A percentile compares a stretch with the other conserved stretches of the same genome.
Evolutionary conservation across 23 tunicate species (phyloP).

Genomic region (Trididemnum nubilum): DNA sequence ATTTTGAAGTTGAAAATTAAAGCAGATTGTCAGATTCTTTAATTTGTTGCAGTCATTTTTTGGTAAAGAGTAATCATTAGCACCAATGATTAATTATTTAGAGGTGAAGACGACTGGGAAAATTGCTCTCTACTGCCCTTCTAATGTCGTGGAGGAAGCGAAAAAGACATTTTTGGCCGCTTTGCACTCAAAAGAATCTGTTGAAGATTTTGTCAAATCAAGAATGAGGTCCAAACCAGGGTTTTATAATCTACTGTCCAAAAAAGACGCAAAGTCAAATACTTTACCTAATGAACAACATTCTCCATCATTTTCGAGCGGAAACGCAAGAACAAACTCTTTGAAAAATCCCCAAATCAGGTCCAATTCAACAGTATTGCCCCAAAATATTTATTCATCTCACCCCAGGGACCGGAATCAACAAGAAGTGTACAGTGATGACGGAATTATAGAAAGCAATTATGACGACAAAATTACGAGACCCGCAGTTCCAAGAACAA

Average conservation of each 20-base stretch:
- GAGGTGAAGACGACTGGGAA: constrained; percentile 40
- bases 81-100: constrained; percentile 5
- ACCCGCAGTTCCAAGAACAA: background rate
- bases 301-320: constrained; percentile 4
- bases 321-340: background rate
- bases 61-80: no score
- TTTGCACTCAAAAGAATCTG: constrained; percentile 1
- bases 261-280: background rate
- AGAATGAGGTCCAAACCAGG: no score
- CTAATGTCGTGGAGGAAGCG: constrained; percentile 31
- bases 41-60: no score
- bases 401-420: background rate
- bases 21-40: no score
- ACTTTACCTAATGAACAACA: constrained; percentile 7
- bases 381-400: background rate
- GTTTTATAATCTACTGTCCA: no score
- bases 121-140: constrained; percentile 55
- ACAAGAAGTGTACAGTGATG: background rate
- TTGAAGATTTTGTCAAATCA: background rate
- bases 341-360: background rate
- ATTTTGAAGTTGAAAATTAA: no score
- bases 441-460: background rate
- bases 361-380: constrained; percentile 1
- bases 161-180: constrained; percentile 54
- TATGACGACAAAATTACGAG: background rate